A percentile compares a stretch with the other conserved stretches of the same genome.
phyloP scores from a whole-genome alignment of 2,113 vertebrate species.

The Neogobius melanostomus region DNA sequence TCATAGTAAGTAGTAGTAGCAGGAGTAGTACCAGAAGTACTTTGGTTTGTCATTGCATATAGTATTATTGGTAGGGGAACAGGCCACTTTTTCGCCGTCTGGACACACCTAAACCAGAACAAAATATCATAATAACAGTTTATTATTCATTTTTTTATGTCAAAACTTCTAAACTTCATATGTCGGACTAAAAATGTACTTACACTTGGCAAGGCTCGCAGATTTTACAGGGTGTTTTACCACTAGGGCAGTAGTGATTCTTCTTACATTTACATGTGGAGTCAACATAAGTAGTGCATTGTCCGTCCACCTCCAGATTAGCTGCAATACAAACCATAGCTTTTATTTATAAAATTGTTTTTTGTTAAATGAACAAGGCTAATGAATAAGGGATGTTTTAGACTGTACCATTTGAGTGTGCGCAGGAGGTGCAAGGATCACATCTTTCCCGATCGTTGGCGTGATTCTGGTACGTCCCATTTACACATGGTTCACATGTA shows the following conservation, averaged over 20 bases:
- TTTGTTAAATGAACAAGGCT: background rate
- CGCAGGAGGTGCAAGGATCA: conserved; percentile 53
- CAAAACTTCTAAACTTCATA: background rate
- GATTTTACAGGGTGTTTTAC: background rate
- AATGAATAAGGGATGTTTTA: too few species aligned
- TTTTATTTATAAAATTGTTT: background rate
- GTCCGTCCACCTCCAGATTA: conserved; percentile 4
- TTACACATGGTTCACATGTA: background rate
- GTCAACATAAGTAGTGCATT: conserved; percentile 19
- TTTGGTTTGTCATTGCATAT: conserved; percentile 45
- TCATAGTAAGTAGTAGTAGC: background rate
- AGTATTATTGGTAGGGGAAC: conserved; percentile 45
- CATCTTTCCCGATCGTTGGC: background rate
- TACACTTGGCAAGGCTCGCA: conserved; percentile 62
- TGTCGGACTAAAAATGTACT: conserved; percentile 20
- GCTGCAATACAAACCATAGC: conserved; percentile 32
- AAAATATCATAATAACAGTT: background rate
- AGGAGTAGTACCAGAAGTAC: background rate
- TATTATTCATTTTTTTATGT: background rate
- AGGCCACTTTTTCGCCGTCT: conserved; percentile 19
- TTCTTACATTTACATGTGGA: conserved; percentile 56
- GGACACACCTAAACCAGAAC: conserved; percentile 53
- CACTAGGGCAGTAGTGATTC: conserved; percentile 49
- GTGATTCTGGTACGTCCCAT: background rate
- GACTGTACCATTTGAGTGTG: conserved; percentile 36